These are phyloP conservation scores for Volucella inflata DNA, from an alignment of 2,888 invertebrate genomes.

Conservation along the genomic window DNA sequence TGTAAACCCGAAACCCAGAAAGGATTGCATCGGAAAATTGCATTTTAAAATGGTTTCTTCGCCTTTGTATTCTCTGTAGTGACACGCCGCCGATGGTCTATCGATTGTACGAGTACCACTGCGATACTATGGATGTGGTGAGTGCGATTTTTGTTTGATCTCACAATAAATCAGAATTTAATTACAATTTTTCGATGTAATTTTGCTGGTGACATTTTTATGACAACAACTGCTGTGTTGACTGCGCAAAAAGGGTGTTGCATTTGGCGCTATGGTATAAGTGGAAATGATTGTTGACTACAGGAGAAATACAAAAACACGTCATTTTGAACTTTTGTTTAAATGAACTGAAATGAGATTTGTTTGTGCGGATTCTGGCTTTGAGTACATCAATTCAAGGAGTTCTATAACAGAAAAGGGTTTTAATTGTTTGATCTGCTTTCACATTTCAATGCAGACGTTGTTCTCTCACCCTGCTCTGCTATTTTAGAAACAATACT, in stretches of 20 bases:
- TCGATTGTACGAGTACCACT: conserved; percentile 17
- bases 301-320: neutral
- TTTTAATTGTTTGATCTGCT: too few species aligned
- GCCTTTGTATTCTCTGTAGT: too few species aligned
- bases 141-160: conserved; percentile 71
- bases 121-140: conserved; percentile 5
- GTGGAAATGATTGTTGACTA: conserved; percentile 10
- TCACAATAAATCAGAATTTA: conserved; percentile 74
- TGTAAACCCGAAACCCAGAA: conserved; percentile 4
- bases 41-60: conserved; percentile 63
- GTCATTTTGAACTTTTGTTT: too few species aligned
- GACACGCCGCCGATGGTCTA: too few species aligned
- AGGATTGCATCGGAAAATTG: conserved; percentile 74
- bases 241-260: conserved; percentile 34
- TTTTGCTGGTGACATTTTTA: conserved; percentile 73
- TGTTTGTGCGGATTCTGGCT: too few species aligned
- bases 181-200: conserved; percentile 71
- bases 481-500: too few species aligned
- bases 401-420: too few species aligned
- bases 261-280: conserved; percentile 24
- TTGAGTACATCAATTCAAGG: too few species aligned
- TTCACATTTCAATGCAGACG: too few species aligned
- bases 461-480: too few species aligned
- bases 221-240: conserved; percentile 42
- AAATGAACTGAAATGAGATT: too few species aligned